A percentile compares a stretch with the other conserved stretches of the same genome.
phyloP scores from a whole-genome alignment of 2,797 vertebrate genomes.

The Lutjanus campechanus region DNA sequence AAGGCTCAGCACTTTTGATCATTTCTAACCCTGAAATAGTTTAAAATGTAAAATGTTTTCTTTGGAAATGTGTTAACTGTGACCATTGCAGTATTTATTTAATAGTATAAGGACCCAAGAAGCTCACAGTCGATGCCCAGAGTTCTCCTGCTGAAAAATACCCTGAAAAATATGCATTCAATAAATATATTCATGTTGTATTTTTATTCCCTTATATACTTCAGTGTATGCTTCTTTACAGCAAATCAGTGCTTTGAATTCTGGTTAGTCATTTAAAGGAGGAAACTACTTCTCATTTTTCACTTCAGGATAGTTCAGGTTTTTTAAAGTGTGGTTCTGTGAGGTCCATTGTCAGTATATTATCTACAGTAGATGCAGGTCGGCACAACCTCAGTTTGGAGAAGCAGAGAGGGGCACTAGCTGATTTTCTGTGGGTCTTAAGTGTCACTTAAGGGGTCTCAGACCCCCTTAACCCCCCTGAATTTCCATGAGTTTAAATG shows the following conservation, averaged over 20 bases:
- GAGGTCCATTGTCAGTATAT: no score
- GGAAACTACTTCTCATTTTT: constrained; percentile 29
- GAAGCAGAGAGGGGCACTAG: no score
- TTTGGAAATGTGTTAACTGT: constrained; percentile 73
- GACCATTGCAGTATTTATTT: constrained; percentile 60
- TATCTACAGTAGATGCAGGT: no score
- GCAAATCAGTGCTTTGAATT: constrained; percentile 23
- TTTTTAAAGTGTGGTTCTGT: no score
- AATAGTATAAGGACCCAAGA: constrained; percentile 68
- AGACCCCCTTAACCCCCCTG: no score
- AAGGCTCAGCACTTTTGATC: constrained; percentile 76
- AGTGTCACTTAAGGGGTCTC: no score
- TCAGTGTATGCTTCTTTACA: constrained; percentile 35
- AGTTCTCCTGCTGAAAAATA: constrained; percentile 60
- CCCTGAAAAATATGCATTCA: constrained; percentile 64
- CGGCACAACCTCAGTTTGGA: no score
- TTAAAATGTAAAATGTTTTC: constrained; percentile 72
- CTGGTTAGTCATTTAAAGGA: constrained; percentile 19
- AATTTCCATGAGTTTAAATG: no score
- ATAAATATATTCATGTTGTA: constrained; percentile 67
- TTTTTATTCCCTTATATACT: constrained; percentile 54
- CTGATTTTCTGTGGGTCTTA: no score
- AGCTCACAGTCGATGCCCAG: constrained; percentile 41
- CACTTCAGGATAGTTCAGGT: not conserved
- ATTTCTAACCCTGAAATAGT: constrained; percentile 69